A percentile compares a stretch with the other conserved stretches of the same genome.
These are phyloP conservation scores for Agrilus planipennis DNA, from an alignment of 1,140 invertebrate species.

Conservation along the genomic window DNA sequence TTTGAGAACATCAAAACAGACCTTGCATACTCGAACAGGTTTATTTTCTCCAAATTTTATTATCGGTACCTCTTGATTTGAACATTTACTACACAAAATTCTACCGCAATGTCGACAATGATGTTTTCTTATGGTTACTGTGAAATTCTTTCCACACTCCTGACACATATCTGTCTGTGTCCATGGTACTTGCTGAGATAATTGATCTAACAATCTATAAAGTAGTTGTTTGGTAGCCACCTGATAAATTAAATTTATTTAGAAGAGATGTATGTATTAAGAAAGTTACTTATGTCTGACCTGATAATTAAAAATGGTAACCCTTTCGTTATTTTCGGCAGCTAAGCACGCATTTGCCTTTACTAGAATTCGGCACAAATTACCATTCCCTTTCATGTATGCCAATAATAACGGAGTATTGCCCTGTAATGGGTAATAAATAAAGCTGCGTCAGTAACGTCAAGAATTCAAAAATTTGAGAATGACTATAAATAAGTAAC, in stretches of 20 bases:
- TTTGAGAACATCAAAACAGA: constrained; percentile 87
- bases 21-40: constrained; percentile 84
- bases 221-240: constrained; percentile 87
- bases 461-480: no score
- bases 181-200: constrained; percentile 85
- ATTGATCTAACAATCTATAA: constrained; percentile 66
- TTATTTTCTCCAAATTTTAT: constrained; percentile 89
- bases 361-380: constrained; percentile 78
- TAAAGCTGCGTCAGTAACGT: no score
- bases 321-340: constrained; percentile 77
- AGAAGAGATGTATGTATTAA: not conserved
- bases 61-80: constrained; percentile 87
- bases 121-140: constrained; percentile 86
- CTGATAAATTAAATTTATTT: constrained; percentile 22
- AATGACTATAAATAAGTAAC: no score
- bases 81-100: constrained; percentile 85
- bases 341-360: constrained; percentile 79
- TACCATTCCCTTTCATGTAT: constrained; percentile 90
- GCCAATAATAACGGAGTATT: constrained; percentile 75
- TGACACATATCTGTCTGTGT: constrained; percentile 81
- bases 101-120: constrained; percentile 96
- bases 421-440: constrained; percentile 47
- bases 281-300: constrained; percentile 31
- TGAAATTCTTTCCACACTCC: constrained; percentile 85
- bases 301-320: constrained; percentile 92